Evolutionary conservation across 2,888 invertebrate genomes (phyloP).

Genomic region (Cyrtodaria siliqua): DNA sequence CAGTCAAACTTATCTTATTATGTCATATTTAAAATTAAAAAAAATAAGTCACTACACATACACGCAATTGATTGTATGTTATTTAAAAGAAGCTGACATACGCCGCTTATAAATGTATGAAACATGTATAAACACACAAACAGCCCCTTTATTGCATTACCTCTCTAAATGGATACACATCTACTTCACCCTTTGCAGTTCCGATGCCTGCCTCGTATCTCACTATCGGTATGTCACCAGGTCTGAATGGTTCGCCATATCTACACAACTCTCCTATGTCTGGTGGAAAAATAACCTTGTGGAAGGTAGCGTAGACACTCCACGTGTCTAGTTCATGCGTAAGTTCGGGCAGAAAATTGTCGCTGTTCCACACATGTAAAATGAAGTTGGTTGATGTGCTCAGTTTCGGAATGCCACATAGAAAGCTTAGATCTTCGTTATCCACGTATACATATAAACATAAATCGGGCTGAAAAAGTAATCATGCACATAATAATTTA

Average conservation of each 20-base stretch:
- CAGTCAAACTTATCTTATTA: no score
- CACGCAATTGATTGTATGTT: no score
- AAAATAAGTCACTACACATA: no score
- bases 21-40: no score
- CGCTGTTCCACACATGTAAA: constrained; percentile 58
- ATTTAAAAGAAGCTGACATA: no score
- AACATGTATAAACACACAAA: no score
- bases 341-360: constrained; percentile 41
- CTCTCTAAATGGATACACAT: constrained; percentile 33
- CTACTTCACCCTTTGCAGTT: constrained; percentile 11
- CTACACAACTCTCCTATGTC: constrained; percentile 36
- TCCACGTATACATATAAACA: constrained; percentile 6
- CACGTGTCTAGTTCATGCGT: constrained; percentile 26
- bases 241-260: constrained; percentile 54
- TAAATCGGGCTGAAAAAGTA: constrained; percentile 8
- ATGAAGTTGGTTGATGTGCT: constrained; percentile 35
- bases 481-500: neutral
- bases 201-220: constrained; percentile 61
- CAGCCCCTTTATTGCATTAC: no score
- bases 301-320: constrained; percentile 32
- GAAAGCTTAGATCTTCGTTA: neutral
- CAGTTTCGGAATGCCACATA: constrained; percentile 60
- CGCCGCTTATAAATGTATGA: no score
- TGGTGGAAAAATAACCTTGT: constrained; percentile 50
- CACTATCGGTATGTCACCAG: constrained; percentile 54